phyloP scores from a whole-genome alignment of 2,888 invertebrate species.

The Ichneumoninae sp. region DNA sequence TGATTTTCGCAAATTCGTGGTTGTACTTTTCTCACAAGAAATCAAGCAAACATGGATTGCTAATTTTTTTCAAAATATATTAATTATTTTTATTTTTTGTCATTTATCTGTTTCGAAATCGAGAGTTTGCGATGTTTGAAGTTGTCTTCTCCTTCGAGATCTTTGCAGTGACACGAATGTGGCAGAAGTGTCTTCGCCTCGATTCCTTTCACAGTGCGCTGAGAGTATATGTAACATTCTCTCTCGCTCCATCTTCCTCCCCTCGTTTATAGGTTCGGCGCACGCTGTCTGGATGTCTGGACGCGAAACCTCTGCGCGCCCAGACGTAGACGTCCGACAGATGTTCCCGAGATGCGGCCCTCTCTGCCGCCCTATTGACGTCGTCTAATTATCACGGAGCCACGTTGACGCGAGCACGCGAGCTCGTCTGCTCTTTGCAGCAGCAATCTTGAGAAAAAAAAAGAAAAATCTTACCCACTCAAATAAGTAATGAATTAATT shows the following conservation, averaged over 20 bases:
- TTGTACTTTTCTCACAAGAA: neutral
- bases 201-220: conserved; percentile 15
- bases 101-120: neutral
- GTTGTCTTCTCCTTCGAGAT: conserved; percentile 15
- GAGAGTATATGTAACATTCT: conserved; percentile 38
- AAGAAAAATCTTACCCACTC: conserved; percentile 35
- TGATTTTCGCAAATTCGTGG: neutral
- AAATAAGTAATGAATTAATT: conserved; percentile 60
- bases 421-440: conserved; percentile 68
- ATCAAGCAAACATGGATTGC: too few species aligned
- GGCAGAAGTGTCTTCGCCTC: conserved; percentile 54
- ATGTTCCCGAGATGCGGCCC: conserved; percentile 72
- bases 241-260: conserved; percentile 64
- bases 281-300: conserved; percentile 59
- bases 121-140: conserved; percentile 13
- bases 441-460: conserved; percentile 50
- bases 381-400: conserved; percentile 77
- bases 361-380: conserved; percentile 65
- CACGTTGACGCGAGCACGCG: conserved; percentile 77
- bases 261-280: conserved; percentile 68
- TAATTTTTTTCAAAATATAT: neutral
- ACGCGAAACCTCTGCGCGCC: conserved; percentile 48
- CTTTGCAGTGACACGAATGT: conserved; percentile 8
- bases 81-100: neutral
- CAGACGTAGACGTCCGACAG: conserved; percentile 74